Conservation (phyloP, 2,113 vertebrate genomes). For the Nestor notabilis region DNA sequence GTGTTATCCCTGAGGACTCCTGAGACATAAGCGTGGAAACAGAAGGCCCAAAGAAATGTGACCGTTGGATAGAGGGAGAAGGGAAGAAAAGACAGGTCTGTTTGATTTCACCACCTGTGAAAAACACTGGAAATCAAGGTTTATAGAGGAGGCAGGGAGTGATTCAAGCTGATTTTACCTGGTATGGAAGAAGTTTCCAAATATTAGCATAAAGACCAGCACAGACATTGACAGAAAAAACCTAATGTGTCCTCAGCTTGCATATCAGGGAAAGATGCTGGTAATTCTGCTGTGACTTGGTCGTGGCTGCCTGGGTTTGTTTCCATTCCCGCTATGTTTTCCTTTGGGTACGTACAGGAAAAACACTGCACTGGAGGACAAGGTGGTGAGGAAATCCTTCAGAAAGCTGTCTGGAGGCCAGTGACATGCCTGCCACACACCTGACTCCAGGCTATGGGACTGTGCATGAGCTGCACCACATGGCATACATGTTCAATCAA, state of each 20-base stretch:
- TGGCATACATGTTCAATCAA: neutral
- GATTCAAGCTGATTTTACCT: neutral
- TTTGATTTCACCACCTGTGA: neutral
- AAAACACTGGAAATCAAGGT: neutral
- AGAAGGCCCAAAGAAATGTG: neutral
- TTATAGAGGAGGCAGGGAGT: rapidly evolving
- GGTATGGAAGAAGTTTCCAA: neutral
- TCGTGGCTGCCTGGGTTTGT: neutral
- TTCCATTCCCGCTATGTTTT: neutral
- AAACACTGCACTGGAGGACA: rapidly evolving
- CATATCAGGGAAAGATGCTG: neutral
- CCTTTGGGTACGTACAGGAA: neutral
- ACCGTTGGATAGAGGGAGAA: neutral
- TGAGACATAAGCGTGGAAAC: neutral
- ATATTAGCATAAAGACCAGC: neutral
- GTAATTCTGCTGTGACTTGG: neutral
- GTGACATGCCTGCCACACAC: neutral
- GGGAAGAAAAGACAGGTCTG: neutral
- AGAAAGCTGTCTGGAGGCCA: neutral
- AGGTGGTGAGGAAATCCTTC: neutral
- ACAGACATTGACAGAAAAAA: neutral
- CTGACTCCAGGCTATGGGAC: rapidly evolving
- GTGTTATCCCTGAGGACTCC: neutral
- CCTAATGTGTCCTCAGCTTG: no score
- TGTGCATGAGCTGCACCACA: rapidly evolving